Conservation (phyloP, 1,140 invertebrate genomes). For the Macrobrachium nipponense region DNA sequence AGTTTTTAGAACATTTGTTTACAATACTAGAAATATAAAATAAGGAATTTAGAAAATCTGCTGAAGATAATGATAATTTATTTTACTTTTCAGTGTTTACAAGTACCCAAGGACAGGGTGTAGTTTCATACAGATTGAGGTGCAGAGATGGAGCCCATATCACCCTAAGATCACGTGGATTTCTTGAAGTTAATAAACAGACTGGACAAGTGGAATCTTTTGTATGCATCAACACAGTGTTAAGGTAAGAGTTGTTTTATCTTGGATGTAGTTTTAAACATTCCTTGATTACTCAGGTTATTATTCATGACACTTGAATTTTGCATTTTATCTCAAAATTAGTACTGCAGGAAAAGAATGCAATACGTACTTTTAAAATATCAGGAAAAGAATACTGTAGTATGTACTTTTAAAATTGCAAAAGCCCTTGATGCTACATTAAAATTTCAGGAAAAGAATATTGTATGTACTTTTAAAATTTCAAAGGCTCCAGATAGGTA, state of each 20-base stretch:
- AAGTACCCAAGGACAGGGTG: not conserved
- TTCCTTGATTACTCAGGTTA: not conserved
- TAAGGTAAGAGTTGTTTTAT: not conserved
- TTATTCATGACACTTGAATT: not conserved
- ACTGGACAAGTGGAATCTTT: slow-evolving; percentile 9
- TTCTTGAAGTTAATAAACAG: slow-evolving; percentile 12
- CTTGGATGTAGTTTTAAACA: not conserved
- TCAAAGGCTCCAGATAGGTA: too few species aligned
- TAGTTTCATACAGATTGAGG: slow-evolving; percentile 7
- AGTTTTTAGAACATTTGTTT: too few species aligned
- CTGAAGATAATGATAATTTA: not conserved
- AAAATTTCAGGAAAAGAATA: too few species aligned
- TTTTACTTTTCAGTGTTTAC: slow-evolving; percentile 9
- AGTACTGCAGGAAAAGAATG: too few species aligned
- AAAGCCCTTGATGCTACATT: too few species aligned
- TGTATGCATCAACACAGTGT: slow-evolving; percentile 13
- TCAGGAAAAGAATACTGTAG: too few species aligned
- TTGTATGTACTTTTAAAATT: too few species aligned
- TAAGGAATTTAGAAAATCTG: too few species aligned
- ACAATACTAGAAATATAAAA: too few species aligned
- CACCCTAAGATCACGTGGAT: slow-evolving; percentile 7
- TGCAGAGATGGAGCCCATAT: slow-evolving; percentile 6
- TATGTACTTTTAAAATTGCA: too few species aligned
- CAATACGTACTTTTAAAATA: too few species aligned
- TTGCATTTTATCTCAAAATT: not conserved